Evolutionary conservation across 2,888 invertebrate genomes (phyloP).

Genomic region (Lapara coniferarum): DNA sequence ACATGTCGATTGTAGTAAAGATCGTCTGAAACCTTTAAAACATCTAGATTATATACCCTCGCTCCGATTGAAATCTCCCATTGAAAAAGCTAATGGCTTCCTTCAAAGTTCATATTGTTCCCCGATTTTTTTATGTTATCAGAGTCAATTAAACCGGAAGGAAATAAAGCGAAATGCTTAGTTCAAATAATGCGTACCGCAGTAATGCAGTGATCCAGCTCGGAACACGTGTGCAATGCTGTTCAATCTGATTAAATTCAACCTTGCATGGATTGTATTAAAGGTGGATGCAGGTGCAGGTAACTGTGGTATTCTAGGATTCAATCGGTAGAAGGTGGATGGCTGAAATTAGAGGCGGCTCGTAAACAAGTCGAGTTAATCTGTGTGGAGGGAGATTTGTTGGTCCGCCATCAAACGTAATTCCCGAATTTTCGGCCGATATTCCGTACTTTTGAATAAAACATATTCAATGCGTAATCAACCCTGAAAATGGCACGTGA

Average conservation of each 20-base stretch:
- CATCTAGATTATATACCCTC: neutral
- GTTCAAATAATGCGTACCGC: conserved; percentile 21
- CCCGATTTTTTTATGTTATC: conserved; percentile 8
- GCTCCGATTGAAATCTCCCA: neutral
- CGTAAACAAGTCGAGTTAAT: conserved; percentile 40
- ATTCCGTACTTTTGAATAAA: too few relatives aligned
- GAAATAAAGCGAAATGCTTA: conserved; percentile 15
- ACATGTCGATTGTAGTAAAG: conserved; percentile 11
- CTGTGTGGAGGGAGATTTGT: conserved; percentile 30
- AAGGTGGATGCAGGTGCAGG: too few relatives aligned
- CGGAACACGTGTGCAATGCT: neutral
- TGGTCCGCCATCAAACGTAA: too few relatives aligned
- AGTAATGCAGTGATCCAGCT: conserved; percentile 14
- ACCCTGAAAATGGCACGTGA: too few relatives aligned
- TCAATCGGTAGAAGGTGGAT: conserved; percentile 28
- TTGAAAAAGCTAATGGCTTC: neutral
- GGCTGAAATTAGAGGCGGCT: conserved; percentile 41
- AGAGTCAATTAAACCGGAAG: conserved; percentile 4
- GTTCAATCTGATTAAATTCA: neutral
- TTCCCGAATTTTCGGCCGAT: too few relatives aligned
- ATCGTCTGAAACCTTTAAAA: neutral
- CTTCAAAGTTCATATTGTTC: neutral
- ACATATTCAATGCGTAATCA: too few relatives aligned
- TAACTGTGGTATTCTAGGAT: conserved; percentile 10
- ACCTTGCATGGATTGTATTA: neutral